phyloP scores from a whole-genome alignment of 2,113 vertebrate species.

The Menura novaehollandiae region DNA sequence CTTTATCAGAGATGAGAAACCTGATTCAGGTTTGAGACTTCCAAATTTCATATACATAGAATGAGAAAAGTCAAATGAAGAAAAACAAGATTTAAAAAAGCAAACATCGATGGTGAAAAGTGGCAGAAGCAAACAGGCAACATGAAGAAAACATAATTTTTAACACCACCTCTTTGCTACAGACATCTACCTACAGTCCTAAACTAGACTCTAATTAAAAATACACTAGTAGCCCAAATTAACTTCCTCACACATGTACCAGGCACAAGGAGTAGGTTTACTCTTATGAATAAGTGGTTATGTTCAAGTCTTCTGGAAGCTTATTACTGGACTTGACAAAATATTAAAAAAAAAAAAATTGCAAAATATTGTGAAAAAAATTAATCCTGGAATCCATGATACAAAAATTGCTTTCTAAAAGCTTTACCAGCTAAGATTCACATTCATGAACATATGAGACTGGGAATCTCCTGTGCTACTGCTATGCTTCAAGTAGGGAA shows the following conservation, averaged over 20 bases:
- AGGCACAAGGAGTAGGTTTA: neutral
- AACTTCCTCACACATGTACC: neutral
- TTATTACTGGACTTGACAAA: neutral
- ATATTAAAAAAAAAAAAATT: neutral
- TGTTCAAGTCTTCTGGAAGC: neutral
- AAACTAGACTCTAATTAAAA: neutral
- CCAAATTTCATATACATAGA: neutral
- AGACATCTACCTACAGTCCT: neutral
- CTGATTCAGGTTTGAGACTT: neutral
- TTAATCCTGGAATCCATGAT: accelerated
- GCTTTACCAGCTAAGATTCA: neutral
- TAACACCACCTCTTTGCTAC: neutral
- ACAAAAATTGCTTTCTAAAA: neutral
- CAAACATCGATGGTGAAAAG: neutral
- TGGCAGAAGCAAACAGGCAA: neutral
- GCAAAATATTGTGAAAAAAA: neutral
- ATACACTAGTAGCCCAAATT: neutral
- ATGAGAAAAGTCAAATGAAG: neutral
- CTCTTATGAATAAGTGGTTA: neutral
- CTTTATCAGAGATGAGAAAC: neutral
- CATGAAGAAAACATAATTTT: neutral
- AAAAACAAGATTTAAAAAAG: neutral
- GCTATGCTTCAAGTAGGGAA: neutral
- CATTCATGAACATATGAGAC: neutral
- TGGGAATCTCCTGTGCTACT: neutral